Conservation (phyloP, 23 tunicate genomes). For the Diplosoma virens region DNA sequence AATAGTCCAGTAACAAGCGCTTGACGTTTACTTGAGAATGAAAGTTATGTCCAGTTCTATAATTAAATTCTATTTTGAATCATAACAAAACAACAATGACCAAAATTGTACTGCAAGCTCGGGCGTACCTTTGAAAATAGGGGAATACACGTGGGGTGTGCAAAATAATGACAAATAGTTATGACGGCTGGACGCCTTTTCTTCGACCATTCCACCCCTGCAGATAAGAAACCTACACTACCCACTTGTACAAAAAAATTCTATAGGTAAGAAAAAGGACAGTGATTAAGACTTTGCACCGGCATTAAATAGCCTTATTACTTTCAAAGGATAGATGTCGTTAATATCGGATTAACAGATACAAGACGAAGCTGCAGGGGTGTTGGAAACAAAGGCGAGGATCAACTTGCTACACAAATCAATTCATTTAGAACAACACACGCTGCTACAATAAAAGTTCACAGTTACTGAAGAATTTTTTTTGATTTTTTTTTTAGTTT, state of each 20-base stretch:
- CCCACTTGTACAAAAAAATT: no score
- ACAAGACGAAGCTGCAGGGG: no score
- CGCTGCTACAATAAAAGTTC: neutral
- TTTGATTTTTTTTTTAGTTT: neutral
- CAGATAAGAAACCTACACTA: neutral
- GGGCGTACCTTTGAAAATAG: slow-evolving; percentile 1
- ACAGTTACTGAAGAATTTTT: neutral
- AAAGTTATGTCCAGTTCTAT: no score
- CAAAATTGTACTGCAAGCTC: slow-evolving; percentile 13
- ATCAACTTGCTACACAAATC: slow-evolving; percentile 16
- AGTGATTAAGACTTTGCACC: no score
- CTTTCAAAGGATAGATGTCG: no score
- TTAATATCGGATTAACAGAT: no score
- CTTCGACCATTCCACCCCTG: neutral
- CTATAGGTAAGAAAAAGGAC: neutral
- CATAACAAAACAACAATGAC: neutral
- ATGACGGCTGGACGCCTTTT: no score
- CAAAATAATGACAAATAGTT: neutral
- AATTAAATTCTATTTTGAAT: neutral
- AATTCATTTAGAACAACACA: neutral
- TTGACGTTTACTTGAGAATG: no score
- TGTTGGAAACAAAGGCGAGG: no score
- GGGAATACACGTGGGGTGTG: neutral
- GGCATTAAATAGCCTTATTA: no score
- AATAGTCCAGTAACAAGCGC: neutral